phyloP scores from a whole-genome alignment of 2,888 invertebrate genomes.

The Apomyelois bistriatella region DNA sequence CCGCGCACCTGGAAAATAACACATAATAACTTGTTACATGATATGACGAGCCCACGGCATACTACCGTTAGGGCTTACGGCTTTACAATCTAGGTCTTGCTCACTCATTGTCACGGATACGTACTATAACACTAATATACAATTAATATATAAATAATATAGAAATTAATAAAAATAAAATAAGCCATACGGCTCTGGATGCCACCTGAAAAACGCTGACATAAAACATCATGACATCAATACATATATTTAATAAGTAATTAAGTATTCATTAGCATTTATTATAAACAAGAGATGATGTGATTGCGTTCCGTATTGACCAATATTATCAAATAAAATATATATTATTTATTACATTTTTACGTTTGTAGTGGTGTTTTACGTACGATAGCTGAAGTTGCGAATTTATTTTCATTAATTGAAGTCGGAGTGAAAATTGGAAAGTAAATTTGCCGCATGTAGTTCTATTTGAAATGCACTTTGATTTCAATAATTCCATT shows the following conservation, averaged over 20 bases:
- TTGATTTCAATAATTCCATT: conserved; percentile 59
- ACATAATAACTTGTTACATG: conserved; percentile 31
- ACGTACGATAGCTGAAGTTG: not conserved
- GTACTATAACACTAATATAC: not conserved
- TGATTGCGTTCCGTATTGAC: too few species aligned
- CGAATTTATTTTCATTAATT: conserved; percentile 1
- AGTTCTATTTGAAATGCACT: conserved; percentile 49
- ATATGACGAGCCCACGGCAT: conserved; percentile 9
- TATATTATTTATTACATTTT: not conserved
- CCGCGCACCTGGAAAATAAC: conserved; percentile 49
- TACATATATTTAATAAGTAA: too few species aligned
- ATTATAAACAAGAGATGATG: too few species aligned
- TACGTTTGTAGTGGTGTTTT: not conserved
- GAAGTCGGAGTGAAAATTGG: conserved; percentile 25
- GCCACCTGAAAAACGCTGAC: too few species aligned
- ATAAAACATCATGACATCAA: too few species aligned
- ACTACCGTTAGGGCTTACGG: conserved; percentile 18
- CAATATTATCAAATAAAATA: too few species aligned
- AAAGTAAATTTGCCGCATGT: conserved; percentile 42
- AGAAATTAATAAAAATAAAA: not conserved
- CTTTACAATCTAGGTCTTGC: not conserved
- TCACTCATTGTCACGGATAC: conserved; percentile 3
- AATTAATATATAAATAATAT: not conserved
- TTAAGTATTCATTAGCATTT: too few species aligned
- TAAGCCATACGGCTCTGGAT: too few species aligned